phyloP scores from a whole-genome alignment of 2,888 invertebrate genomes.

The Brassicogethes aeneus region DNA sequence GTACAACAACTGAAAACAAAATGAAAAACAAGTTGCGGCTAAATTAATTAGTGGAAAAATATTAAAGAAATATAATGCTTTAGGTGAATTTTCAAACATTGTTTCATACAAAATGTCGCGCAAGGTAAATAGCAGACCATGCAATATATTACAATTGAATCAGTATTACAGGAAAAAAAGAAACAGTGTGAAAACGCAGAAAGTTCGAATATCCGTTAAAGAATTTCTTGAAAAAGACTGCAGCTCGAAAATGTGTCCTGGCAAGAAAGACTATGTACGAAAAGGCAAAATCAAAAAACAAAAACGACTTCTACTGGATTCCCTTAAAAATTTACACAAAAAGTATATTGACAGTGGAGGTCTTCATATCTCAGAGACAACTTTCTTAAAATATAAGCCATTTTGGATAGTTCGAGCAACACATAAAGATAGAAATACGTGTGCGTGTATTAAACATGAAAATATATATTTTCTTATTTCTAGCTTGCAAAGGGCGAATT shows the following conservation, averaged over 20 bases:
- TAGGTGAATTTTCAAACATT: too few species aligned
- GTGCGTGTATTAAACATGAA: slow-evolving; percentile 8
- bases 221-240: neutral
- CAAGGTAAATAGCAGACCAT: neutral
- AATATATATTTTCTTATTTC: slow-evolving; percentile 5
- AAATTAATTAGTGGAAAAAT: slow-evolving; percentile 4
- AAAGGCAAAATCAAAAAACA: slow-evolving; percentile 7
- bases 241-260: slow-evolving; percentile 4
- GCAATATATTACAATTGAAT: neutral
- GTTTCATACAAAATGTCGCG: neutral
- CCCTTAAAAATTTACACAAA: slow-evolving; percentile 5
- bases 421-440: slow-evolving; percentile 6
- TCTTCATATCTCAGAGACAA: slow-evolving; percentile 6
- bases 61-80: slow-evolving; percentile 2
- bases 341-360: slow-evolving; percentile 3
- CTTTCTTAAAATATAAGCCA: slow-evolving; percentile 7
- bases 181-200: neutral
- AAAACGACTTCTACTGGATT: slow-evolving; percentile 6
- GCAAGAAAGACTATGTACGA: slow-evolving; percentile 6
- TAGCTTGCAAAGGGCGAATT: slow-evolving; percentile 1
- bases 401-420: slow-evolving; percentile 8
- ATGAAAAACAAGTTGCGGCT: slow-evolving; percentile 1
- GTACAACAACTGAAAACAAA: slow-evolving; percentile 1
- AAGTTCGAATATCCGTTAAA: neutral
- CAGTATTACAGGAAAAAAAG: slow-evolving; percentile 1